Base-by-base conservation (phyloP, 2,113 vertebrate species). In the Pipra filicauda region DNA sequence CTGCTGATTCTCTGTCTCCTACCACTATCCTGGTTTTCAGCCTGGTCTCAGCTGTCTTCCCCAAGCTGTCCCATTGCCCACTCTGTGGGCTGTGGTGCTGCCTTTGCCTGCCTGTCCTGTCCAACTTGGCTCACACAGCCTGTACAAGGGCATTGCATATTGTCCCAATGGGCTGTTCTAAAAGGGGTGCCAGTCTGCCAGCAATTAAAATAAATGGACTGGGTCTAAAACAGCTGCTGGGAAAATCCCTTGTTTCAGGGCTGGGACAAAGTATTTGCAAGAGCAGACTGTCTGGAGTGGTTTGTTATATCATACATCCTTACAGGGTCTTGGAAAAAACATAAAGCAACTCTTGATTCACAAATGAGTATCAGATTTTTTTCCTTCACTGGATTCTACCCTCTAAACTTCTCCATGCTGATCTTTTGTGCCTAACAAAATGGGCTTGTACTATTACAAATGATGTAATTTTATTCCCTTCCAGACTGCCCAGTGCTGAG, bases 61-160 rank as follows among this genome's bases (percentile, higher is more conserved):
- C 19, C 0, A 0, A 44, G 33, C 49, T 65, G 44, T 4, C 24
- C n/a, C 11, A 9, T 80, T 65, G 54, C 24, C 62, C 8, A 1
- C 1, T 14, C 51, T 2, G 2, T 51, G 39, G 30, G 12, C 44
- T 54, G 44, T 37, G 16, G 30, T 31, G 23, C 23, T 37, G 58
- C 23, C n/a, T 59, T n/a, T 59, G 52, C 24, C 52, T 33, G 20
- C 44, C 74, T 66, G 37, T 51, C 55, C 78, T 85, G 55, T 26
- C 35, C 4, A 2, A 0, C 23, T 44, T 21, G 12, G 35, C 31
- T 66, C 48, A 23, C 2, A 3, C 31, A 62, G 51, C 35, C 62
- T 58, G 18, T 11, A 5, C 1, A 1, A 20, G 27, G 17, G 12
- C 16, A 30, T 14, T 15, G 49, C 16, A 1, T 19, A 15, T 27